Percentiles rank a stretch among this genome's conserved stretches.
Conservation (phyloP, 2,113 vertebrate genomes). For the Pelmatolapia mariae region DNA sequence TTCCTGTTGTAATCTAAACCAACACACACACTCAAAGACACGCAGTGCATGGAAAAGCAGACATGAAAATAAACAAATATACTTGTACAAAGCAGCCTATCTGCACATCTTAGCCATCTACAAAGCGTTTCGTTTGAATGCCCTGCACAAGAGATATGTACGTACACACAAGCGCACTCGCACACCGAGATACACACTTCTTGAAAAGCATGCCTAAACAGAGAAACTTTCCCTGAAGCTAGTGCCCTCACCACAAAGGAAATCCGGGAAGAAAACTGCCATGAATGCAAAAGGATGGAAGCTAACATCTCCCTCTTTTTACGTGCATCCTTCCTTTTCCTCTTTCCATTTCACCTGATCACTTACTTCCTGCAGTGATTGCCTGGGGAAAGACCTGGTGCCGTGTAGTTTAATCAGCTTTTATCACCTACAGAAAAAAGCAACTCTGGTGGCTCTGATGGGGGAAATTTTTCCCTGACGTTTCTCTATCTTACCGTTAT, state of each 20-base stretch:
- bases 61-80: neutral
- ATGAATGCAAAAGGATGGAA: constrained; percentile 21
- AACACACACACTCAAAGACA: neutral
- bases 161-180: neutral
- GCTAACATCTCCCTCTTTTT: neutral
- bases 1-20: neutral
- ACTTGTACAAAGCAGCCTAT: neutral
- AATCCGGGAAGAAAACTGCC: constrained; percentile 1
- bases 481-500: neutral
- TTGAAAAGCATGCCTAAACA: constrained; percentile 27
- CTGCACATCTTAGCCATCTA: neutral
- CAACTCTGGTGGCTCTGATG: neutral
- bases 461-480: neutral
- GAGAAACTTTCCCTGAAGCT: constrained; percentile 18
- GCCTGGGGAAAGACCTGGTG: neutral
- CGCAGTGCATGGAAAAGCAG: neutral
- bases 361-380: constrained; percentile 21
- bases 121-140: neutral
- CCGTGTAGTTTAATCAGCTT: constrained; percentile 16
- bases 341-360: constrained; percentile 17
- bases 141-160: neutral
- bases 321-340: constrained; percentile 24
- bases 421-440: neutral
- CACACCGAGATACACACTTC: neutral
- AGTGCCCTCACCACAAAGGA: constrained; percentile 1